These are phyloP conservation scores for Penelope pileata DNA, from an alignment of 2,113 vertebrate species.

Conservation along the genomic window DNA sequence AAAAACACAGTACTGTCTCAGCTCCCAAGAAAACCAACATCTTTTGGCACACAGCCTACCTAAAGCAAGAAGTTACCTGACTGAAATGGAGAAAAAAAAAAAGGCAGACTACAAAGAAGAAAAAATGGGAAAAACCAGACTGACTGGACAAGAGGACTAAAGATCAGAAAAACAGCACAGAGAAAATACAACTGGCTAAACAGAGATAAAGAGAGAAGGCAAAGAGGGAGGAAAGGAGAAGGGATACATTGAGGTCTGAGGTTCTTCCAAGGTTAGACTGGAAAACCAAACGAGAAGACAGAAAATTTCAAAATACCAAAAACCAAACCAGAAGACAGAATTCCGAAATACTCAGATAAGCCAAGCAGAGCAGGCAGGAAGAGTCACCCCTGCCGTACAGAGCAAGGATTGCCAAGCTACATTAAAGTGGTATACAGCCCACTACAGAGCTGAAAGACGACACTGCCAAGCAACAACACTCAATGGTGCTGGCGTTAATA, in stretches of 20 bases:
- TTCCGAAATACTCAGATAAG: not conserved
- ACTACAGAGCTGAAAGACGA: not conserved
- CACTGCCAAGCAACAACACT: not conserved
- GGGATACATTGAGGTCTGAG: not conserved
- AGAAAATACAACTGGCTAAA: not conserved
- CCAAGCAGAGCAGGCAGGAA: not conserved
- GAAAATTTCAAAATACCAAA: not conserved
- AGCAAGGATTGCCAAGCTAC: not conserved
- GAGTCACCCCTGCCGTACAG: not conserved
- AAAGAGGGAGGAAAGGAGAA: no score
- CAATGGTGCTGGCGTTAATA: not conserved
- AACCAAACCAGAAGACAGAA: not conserved
- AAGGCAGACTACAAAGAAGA: not conserved
- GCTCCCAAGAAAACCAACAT: not conserved
- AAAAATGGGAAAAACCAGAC: not conserved
- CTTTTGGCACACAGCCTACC: not conserved
- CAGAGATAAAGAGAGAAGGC: not conserved
- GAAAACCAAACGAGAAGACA: not conserved
- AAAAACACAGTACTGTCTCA: not conserved
- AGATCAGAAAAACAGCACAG: not conserved
- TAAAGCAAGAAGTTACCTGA: not conserved
- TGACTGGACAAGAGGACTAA: not conserved
- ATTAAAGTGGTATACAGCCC: rapidly evolving
- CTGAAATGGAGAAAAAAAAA: not conserved
- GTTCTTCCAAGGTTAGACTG: not conserved